These are phyloP conservation scores for Campylomormyrus numenius DNA, from an alignment of 2,113 vertebrate species.

Conservation along the genomic window DNA sequence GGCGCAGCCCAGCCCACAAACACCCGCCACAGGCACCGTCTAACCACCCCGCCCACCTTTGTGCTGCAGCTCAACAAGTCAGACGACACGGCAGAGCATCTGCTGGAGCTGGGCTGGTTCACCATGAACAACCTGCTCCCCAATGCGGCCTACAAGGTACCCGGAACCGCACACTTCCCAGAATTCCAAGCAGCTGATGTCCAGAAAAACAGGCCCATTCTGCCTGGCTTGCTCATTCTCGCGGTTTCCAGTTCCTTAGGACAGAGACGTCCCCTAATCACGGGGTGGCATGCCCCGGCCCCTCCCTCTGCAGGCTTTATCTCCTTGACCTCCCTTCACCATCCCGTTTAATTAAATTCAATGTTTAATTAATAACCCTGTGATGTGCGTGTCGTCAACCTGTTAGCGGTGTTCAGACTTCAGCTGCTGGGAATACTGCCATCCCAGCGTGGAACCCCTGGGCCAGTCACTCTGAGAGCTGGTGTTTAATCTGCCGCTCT, in stretches of 20 bases:
- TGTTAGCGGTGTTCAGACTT: not conserved
- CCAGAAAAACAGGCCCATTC: not conserved
- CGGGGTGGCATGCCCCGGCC: not conserved
- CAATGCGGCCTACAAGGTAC: constrained; percentile 89
- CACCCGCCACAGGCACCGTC: not conserved
- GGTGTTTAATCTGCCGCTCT: constrained; percentile 31
- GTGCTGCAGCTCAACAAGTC: constrained; percentile 85
- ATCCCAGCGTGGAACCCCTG: not conserved
- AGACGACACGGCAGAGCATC: constrained; percentile 94
- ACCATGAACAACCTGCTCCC: constrained; percentile 97
- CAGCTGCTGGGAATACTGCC: not conserved
- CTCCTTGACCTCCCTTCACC: not conserved
- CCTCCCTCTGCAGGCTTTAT: not conserved
- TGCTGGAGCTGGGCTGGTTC: constrained; percentile 94
- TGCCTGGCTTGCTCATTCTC: not conserved
- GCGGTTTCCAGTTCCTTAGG: not conserved
- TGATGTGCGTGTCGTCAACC: not conserved
- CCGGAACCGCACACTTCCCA: not conserved
- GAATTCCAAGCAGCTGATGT: not conserved
- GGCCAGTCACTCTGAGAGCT: not conserved
- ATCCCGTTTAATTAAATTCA: not conserved
- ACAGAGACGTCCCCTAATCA: not conserved
- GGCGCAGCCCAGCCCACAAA: not conserved
- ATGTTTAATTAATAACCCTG: not conserved
- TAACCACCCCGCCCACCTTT: not conserved